These are phyloP conservation scores for Premnoplex brunnescens DNA, from an alignment of 2,797 vertebrate genomes.

Conservation along the genomic window DNA sequence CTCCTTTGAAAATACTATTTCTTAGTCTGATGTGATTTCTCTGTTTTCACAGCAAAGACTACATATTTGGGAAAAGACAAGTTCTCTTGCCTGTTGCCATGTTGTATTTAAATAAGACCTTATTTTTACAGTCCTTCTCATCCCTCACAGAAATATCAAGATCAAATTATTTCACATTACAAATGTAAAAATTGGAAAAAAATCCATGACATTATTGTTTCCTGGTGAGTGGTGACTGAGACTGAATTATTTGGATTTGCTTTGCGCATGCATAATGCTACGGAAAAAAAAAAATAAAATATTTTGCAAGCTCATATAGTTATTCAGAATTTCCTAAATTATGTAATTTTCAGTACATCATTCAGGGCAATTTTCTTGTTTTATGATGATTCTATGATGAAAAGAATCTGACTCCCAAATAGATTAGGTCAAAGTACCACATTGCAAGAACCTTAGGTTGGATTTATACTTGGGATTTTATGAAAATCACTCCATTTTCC, in stretches of 20 bases:
- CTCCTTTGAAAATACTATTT: slow-evolving; percentile 10
- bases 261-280: neutral
- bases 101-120: neutral
- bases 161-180: neutral
- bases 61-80: neutral
- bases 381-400: neutral
- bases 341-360: neutral
- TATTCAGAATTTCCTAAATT: neutral
- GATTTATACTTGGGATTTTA: neutral
- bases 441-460: neutral
- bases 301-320: neutral
- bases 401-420: neutral
- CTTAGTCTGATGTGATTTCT: neutral
- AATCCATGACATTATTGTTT: neutral
- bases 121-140: neutral
- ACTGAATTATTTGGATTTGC: neutral
- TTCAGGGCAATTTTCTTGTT: neutral
- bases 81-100: neutral
- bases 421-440: neutral
- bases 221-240: neutral
- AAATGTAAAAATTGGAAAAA: neutral
- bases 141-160: neutral
- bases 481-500: neutral
- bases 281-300: neutral
- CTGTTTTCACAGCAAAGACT: neutral